phyloP scores from a whole-genome alignment of 2,888 invertebrate genomes.

The Tiliacea citrago region DNA sequence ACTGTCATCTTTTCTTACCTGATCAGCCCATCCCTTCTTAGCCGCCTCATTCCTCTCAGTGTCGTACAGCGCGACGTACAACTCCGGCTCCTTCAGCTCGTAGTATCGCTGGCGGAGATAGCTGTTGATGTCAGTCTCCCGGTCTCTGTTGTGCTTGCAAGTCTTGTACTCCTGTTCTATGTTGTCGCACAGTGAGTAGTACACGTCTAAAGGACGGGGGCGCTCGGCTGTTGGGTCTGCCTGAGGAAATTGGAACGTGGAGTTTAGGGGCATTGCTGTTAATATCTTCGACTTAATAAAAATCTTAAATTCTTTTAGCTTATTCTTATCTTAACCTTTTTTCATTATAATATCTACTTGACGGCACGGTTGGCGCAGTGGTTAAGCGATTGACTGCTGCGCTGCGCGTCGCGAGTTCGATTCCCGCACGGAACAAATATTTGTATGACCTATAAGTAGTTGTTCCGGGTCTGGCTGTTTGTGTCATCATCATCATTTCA shows the following conservation, averaged over 20 bases:
- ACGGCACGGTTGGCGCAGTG: no score
- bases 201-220: constrained; percentile 92
- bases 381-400: no score
- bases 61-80: constrained; percentile 88
- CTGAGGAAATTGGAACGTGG: constrained; percentile 75
- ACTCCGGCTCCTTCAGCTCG: constrained; percentile 86
- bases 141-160: constrained; percentile 88
- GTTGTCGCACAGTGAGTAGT: constrained; percentile 91
- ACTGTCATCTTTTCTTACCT: constrained; percentile 74
- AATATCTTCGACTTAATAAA: no score
- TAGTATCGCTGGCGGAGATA: constrained; percentile 82
- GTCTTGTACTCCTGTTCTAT: constrained; percentile 91
- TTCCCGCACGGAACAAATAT: no score
- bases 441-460: no score
- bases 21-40: constrained; percentile 86
- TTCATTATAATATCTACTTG: no score
- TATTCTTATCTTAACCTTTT: no score
- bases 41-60: constrained; percentile 89
- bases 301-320: no score
- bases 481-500: no score
- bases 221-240: constrained; percentile 91
- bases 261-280: background rate
- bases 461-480: no score
- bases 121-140: constrained; percentile 83
- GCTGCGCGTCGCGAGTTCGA: no score